phyloP scores from a whole-genome alignment of 2,888 invertebrate species.

The Athalia cordata region DNA sequence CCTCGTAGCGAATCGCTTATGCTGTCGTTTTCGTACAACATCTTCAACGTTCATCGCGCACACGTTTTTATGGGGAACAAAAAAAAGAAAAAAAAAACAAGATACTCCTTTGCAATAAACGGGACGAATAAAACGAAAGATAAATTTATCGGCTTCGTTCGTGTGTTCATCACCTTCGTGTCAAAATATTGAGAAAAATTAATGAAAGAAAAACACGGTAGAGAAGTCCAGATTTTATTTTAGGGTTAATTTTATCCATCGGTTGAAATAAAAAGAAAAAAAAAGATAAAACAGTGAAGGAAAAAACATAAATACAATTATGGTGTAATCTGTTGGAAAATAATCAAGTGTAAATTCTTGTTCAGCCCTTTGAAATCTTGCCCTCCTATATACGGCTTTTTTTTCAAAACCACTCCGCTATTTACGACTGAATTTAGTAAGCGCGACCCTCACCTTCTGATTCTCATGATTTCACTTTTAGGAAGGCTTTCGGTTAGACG shows the following conservation, averaged over 20 bases:
- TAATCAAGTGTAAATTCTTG: conserved; percentile 11
- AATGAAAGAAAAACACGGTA: neutral
- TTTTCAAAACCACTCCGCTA: conserved; percentile 18
- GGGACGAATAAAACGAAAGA: conserved; percentile 15
- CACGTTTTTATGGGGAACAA: neutral
- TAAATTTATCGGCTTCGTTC: conserved; percentile 12
- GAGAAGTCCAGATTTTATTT: neutral
- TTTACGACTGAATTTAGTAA: conserved; percentile 33
- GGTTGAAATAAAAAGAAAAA: neutral
- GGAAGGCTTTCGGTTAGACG: conserved; percentile 40
- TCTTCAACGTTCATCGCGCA: neutral
- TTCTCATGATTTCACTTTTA: conserved; percentile 43
- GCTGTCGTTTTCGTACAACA: neutral
- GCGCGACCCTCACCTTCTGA: conserved; percentile 43
- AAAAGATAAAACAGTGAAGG: neutral
- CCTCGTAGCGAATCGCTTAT: conserved; percentile 22
- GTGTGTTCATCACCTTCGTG: neutral
- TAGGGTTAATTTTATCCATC: neutral
- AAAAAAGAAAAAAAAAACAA: neutral
- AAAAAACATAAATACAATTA: conserved; percentile 23
- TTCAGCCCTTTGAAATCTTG: neutral
- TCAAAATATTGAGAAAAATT: conserved; percentile 6
- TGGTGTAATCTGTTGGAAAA: conserved; percentile 6
- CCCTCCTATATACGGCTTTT: conserved; percentile 1
- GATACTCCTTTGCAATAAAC: conserved; percentile 11